Evolutionary conservation across 1,140 invertebrate genomes (phyloP), one percentile per base, ranked within the genome.

Genomic region (Euglossa dilemma): DNA sequence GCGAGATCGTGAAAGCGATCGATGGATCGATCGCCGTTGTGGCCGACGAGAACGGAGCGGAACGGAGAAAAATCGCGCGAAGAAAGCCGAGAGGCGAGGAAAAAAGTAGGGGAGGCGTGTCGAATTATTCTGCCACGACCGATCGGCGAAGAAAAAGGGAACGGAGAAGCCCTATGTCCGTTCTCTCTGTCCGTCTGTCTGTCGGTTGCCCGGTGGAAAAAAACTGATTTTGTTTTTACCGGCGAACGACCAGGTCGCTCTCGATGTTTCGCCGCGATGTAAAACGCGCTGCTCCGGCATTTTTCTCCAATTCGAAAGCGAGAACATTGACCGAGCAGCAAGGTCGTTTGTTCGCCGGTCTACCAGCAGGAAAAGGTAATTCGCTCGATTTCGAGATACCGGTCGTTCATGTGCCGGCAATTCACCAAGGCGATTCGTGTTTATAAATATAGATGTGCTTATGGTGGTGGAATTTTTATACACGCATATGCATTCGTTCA

Each of bases 41-140:
- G 54, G 52, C 12, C 63, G 66, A 87, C 50, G 74, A 75, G 69
- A 54, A 36, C 64, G 64, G 67, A 87, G 75, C 83, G 79, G 83
- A 87, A 88, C 87, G 86, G 72, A 69, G 79, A 80, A 85, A 88
- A 88, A 88, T 79, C 83, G 85, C 59, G 64, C 43, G 66, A 82
- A 43, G 54, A 80, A 76, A 82, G 78, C 8, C 2, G 61, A 73
- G 64, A 76, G 59, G 67, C 43, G 71, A 25, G 25, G 5, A 50
- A 45, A 50, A 74, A 59, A 64, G 36, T 36, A 50, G 25, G 25
- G 28, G 73, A 71, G 23, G 47, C 59, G 83, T 61, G 72, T 67
- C 61, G 67, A 88, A 87, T 83, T 57, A 67, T 57, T 57, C 66
- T 76, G 50, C 28, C 36, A n/a, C 71, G 54, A 54, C 12, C 67